phyloP scores from a whole-genome alignment of 2,888 invertebrate species.

The Dioctria rufipes region DNA sequence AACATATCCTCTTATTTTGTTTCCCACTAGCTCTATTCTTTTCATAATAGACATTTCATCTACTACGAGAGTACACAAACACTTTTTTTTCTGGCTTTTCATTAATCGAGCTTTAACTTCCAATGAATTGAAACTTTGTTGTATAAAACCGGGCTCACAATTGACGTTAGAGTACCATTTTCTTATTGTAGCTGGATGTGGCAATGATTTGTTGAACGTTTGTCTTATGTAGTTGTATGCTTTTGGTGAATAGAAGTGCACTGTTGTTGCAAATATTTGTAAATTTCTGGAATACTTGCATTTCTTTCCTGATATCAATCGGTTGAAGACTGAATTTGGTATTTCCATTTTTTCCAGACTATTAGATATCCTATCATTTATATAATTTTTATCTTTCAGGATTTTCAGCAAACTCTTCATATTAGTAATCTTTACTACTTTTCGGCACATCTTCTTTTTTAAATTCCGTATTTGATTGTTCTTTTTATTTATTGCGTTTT shows the following conservation, averaged over 20 bases:
- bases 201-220: neutral
- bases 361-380: neutral
- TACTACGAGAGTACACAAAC: neutral
- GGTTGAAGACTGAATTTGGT: neutral
- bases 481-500: neutral
- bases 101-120: neutral
- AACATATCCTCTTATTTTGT: neutral
- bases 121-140: neutral
- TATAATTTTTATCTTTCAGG: neutral
- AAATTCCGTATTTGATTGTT: neutral
- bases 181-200: neutral
- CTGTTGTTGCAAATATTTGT: neutral
- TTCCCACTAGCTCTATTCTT: neutral
- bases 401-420: neutral
- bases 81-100: neutral
- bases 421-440: neutral
- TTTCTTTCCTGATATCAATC: neutral
- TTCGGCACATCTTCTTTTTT: neutral
- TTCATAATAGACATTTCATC: neutral
- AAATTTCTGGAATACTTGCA: neutral
- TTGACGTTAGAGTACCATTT: neutral
- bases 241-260: neutral
- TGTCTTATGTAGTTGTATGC: neutral
- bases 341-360: neutral
- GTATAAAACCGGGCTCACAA: neutral